These are phyloP conservation scores for Stratiomys singularior DNA, from an alignment of 2,888 invertebrate genomes.

Conservation along the genomic window DNA sequence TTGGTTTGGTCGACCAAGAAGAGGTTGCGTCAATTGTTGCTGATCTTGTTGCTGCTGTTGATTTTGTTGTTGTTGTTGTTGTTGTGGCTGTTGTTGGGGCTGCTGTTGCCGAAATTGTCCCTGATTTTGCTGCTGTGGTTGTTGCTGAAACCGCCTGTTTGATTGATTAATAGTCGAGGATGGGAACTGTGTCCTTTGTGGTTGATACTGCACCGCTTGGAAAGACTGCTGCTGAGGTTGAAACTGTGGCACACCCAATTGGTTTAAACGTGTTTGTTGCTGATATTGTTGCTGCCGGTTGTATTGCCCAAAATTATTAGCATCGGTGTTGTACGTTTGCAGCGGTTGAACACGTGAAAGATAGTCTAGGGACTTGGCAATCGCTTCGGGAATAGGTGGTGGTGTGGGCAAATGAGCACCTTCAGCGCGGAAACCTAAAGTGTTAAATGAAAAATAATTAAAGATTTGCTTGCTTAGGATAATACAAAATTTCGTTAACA, in stretches of 20 bases:
- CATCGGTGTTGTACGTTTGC: constrained; percentile 57
- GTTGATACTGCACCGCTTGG: constrained; percentile 23
- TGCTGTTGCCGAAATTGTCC: constrained; percentile 53
- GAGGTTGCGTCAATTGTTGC: constrained; percentile 61
- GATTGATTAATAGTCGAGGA: constrained; percentile 48
- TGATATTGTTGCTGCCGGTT: constrained; percentile 58
- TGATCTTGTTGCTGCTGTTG: constrained; percentile 58
- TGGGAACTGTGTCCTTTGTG: constrained; percentile 54
- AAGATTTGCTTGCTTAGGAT: too few relatives aligned
- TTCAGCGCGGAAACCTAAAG: constrained; percentile 63
- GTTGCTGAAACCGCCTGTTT: constrained; percentile 55
- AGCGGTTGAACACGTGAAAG: constrained; percentile 59
- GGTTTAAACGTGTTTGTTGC: constrained; percentile 54
- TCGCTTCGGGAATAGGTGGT: constrained; percentile 61
- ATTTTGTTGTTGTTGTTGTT: constrained; percentile 56
- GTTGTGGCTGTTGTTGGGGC: constrained; percentile 57
- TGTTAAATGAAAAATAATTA: too few relatives aligned
- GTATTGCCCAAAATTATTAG: constrained; percentile 63
- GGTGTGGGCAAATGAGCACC: constrained; percentile 64
- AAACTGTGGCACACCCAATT: constrained; percentile 56
- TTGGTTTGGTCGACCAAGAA: constrained; percentile 62
- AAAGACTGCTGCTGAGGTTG: constrained; percentile 56
- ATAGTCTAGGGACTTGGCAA: constrained; percentile 61
- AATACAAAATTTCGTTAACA: too few relatives aligned
- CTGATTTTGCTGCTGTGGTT: constrained; percentile 55